Base-by-base conservation (phyloP, 2,888 invertebrate genomes). In the Cheilosia scutellata region DNA sequence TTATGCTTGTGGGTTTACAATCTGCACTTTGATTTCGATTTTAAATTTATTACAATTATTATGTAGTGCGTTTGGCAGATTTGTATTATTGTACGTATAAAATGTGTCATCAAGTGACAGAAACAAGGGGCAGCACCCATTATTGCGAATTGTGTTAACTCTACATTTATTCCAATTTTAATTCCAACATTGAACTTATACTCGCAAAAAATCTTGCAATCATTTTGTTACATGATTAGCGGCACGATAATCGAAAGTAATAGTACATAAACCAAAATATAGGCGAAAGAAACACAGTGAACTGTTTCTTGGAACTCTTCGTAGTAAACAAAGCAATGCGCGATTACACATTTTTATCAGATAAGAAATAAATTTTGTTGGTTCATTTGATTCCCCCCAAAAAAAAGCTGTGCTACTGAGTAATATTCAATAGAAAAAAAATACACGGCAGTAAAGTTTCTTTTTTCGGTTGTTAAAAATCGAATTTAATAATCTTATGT, bases 241-340 rank as follows among this genome's bases (percentile, higher is more conserved):
- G 1, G 11, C 13, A 11, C 25, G 9, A 5, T 27, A 11, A 51
- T 11, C 11, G 27, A 13, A 11, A 13, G 27, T 49, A 7, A 49
- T 49, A 25, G 49, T 16, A 25, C 11, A 25, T 27, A 13, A 51
- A 25, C 25, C 13, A 11, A 62, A 53, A 33, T 16, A 33, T 27
- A 44, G 5, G 37, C 7, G 49, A 51, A 51, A 51, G 51, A 11
- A 51, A 20, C n/a, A 16, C 16, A 27, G 51, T 27, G 27, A 37
- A 49, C 31, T 33, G 25, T 20, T 37, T 25, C 33, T 20, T 63
- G 16, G 33, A 71, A 71, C 71, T 63, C n/a, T 51, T 13, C 11
- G 68, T 42, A 47, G 53, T 75, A 60, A 80, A 62, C 55, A 75
- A 75, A 40, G 49, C 31, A 49, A 20, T n/a, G 47, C 42, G n/a